Base-by-base conservation (phyloP, 2,113 vertebrate genomes). In the Scytalopus superciliaris region DNA sequence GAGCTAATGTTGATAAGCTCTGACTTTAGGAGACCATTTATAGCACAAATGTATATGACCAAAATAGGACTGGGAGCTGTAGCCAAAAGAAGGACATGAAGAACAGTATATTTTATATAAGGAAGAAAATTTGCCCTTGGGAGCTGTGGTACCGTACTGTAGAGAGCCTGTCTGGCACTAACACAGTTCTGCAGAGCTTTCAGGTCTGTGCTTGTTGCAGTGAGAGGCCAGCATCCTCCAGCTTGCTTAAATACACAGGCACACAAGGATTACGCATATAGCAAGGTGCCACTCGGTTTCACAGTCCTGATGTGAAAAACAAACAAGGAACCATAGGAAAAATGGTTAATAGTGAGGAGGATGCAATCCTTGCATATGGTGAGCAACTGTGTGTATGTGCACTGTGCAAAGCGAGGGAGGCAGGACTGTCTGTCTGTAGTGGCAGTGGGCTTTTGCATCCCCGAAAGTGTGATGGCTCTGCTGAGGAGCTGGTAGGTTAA, bases 1-100 rank as follows among this genome's bases (percentile, higher is more conserved):
- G 67, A 92, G 79, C 64, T 86, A 92, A 75, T 60, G 81, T 78
- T 96, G 94, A 95, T 92, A 92, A 96, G 52, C 47, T 93, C 69
- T 94, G 93, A 90, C 87, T 97, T 94, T 62, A 70, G 84, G 86
- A 81, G 82, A 44, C 35, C 91, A 84, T 95, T 97, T 94, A 94
- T 93, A 94, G 91, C 88, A 92, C 64, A 84, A 81, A 94, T 92
- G 68, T 81, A 60, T 93, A 92, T 84, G 91, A 96, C 76, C 50
- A 64, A 97, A 97, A 96, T 94, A 96, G 94, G 86, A 84, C 42
- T 60, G 88, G 49, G 85, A 24, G 6, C 64, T 67, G 50, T 90
- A 89, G 76, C 68, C 86, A 75, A 90, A 73, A 90, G 90, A 87
- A 93, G 90, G 86, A 85, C 50, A 44, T 14, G 92, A 77, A 74